Base-by-base conservation (phyloP, 1,140 invertebrate species). In the Bemisia tabaci region DNA sequence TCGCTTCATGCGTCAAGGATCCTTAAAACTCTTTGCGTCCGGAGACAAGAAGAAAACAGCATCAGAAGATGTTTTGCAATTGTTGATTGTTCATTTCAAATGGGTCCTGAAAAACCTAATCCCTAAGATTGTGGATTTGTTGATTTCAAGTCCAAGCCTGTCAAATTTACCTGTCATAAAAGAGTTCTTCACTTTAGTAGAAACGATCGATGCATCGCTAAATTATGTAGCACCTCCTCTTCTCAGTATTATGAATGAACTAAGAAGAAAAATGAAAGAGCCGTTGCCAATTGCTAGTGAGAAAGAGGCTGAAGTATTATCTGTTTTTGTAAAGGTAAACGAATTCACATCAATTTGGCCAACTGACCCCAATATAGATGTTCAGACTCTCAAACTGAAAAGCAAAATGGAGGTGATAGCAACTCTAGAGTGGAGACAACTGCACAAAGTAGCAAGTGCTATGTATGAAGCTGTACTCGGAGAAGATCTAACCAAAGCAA, bases 41-140 rank as follows among this genome's bases (percentile, higher is more conserved):
- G 48, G 22, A 24, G 22, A 23, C 12, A 33, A 23, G 9, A 21
- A 61, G 12, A 23, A 26, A 63, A 63, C 17, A 11, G 66, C 65
- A 22, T 67, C 33, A n/a, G 65, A 69, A 11, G 66, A 71, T 22
- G 59, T 64, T 26, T 2, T 67, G 12, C 62, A 63, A 1, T 62
- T 65, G 12, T 59, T 72, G 17, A 64, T 61, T 12, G 48, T 71
- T 22, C 71, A 72, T 67, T 72, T 68, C 58, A 64, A 64, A 60
- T 72, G 71, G 71, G 63, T 72, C 22, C 27, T 26, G 12, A 72
- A 71, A 65, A 59, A 71, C 12, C 67, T 70, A 58, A 22, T 72
- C 23, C 71, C 72, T 5, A 22, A 68, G 5, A 22, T 69, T 22
- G 17, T 64, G 9, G 60, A 68, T n/a, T 9, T 68, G 11, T 21